A percentile compares a stretch with the other conserved stretches of the same genome.
phyloP scores from a whole-genome alignment of 2,888 invertebrate species.

The Stramonita haemastoma region DNA sequence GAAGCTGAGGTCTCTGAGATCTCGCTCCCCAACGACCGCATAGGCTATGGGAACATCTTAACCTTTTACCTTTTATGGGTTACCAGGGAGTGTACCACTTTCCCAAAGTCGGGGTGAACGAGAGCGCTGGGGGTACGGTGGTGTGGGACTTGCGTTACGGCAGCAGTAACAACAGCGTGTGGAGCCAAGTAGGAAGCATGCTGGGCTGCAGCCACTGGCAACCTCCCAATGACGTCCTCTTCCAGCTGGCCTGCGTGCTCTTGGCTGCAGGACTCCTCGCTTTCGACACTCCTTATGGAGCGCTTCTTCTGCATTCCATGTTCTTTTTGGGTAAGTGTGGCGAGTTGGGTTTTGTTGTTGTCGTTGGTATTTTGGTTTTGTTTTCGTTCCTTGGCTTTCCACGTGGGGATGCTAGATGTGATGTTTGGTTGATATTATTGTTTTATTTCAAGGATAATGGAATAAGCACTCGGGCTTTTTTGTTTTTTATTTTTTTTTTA shows the following conservation, averaged over 20 bases:
- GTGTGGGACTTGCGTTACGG: conserved; percentile 35
- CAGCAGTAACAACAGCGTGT: conserved; percentile 6
- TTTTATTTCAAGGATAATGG: too few species aligned
- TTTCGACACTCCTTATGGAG: conserved; percentile 87
- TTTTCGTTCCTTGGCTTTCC: too few species aligned
- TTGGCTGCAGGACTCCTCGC: conserved; percentile 89
- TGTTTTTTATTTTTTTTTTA: too few species aligned
- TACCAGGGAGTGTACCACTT: conserved; percentile 19
- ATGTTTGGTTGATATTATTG: too few species aligned
- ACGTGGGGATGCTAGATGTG: too few species aligned
- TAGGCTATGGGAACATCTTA: background rate
- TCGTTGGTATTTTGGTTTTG: too few species aligned
- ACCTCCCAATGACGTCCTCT: conserved; percentile 85
- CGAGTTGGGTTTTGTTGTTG: too few species aligned
- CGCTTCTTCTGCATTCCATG: conserved; percentile 89
- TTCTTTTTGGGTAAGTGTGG: conserved; percentile 87
- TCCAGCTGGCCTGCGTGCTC: conserved; percentile 87
- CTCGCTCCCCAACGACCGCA: too few species aligned
- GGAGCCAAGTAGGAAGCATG: conserved; percentile 31
- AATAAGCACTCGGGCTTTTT: too few species aligned
- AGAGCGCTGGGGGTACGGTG: background rate
- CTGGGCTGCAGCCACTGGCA: conserved; percentile 84
- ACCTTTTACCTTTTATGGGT: background rate
- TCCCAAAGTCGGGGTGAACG: background rate
- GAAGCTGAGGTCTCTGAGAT: too few species aligned